Evolutionary conservation across 2,797 vertebrate genomes (phyloP), one percentile per base, ranked within the genome.

Genomic region (Tolypeutes matacus): DNA sequence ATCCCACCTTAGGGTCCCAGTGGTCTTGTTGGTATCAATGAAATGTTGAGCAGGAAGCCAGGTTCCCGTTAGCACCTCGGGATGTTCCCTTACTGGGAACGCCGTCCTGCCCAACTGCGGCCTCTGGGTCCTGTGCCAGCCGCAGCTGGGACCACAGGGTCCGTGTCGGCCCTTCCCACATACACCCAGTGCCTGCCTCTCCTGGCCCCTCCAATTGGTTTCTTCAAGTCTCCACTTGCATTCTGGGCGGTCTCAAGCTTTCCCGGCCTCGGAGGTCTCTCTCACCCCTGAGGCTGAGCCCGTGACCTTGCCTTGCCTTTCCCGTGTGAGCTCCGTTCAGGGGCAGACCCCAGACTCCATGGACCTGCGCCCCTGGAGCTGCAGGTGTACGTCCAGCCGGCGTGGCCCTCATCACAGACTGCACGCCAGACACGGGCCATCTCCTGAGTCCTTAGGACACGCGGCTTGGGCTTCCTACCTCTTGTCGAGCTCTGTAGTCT

Each of bases 401-500:
- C 3, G 0, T 4, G 1, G 2, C 75, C 56, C 77, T 96, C 96
- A 97, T 97, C 95, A 72, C 82, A n/a, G 4, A 7, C 93, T 42
- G 75, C 90, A 89, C 51, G 94, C 94, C 49, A 91, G 97, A 5
- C 0, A 29, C 20, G 21, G n/a, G 94, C 81, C 65, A 39, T 77
- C 0, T 20, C 13, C 42, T 56, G 36, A 64, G 94, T 96, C 96
- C 80, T 58, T 56, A 93, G 96, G 94, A 95, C 64, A 62, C 69
- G 60, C 5, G 86, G 94, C 95, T 75, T 90, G 77, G 6, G 20
- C 95, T 88, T 69, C 69, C 49, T 62, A 5, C 53, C 6, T 96
- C 85, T 60, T 60, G 65, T 78, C 46, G 83, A 89, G 88, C 92
- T 56, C 9, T 94, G 88, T 81, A 13, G 87, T 97, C 96, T 96